These are phyloP conservation scores for Pediacus dermestoides DNA, from an alignment of 2,888 invertebrate genomes.

Conservation along the genomic window DNA sequence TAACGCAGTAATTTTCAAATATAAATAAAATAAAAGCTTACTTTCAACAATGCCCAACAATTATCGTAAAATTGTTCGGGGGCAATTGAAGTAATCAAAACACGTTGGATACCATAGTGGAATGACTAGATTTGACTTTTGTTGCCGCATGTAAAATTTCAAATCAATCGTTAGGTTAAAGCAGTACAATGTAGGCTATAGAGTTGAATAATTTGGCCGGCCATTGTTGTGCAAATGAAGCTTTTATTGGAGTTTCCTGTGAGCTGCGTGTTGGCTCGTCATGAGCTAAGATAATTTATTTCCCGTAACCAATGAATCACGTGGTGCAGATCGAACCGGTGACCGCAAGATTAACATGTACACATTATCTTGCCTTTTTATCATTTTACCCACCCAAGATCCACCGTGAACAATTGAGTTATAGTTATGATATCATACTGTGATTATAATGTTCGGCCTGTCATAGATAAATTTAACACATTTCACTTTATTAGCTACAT, in stretches of 20 bases:
- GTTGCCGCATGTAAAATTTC: constrained; percentile 29
- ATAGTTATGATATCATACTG: constrained; percentile 28
- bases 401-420: constrained; percentile 30
- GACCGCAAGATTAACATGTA: constrained; percentile 41
- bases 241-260: constrained; percentile 46
- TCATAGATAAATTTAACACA: too few species aligned
- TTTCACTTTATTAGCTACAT: too few species aligned
- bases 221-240: constrained; percentile 50
- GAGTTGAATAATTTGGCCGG: constrained; percentile 45
- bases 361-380: constrained; percentile 35
- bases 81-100: too few species aligned
- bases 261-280: constrained; percentile 43
- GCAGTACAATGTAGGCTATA: constrained; percentile 34
- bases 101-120: too few species aligned
- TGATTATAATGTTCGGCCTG: too few species aligned
- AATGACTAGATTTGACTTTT: constrained; percentile 26
- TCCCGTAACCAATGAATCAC: constrained; percentile 41
- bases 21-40: too few species aligned
- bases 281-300: constrained; percentile 45
- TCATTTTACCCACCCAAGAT: constrained; percentile 21
- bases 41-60: too few species aligned
- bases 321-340: constrained; percentile 23
- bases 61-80: too few species aligned
- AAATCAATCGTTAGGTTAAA: constrained; percentile 34
- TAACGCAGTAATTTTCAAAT: too few species aligned